Evolutionary conservation across 2,888 invertebrate species (phyloP).

Genomic region (Pollenia angustigena): DNA sequence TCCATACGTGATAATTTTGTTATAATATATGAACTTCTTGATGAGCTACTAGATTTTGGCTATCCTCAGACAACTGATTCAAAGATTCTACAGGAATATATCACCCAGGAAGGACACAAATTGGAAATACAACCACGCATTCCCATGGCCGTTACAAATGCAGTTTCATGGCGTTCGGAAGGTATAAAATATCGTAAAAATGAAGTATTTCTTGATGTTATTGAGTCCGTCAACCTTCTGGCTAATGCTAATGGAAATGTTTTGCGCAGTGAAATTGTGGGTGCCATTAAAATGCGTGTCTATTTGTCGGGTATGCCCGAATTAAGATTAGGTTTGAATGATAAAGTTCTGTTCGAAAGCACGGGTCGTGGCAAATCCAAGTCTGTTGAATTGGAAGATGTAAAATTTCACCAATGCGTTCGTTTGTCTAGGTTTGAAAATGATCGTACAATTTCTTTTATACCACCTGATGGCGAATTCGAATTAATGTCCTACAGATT

Average conservation of each 20-base stretch:
- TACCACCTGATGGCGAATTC: slow-evolving; percentile 99
- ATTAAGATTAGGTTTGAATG: slow-evolving; percentile 96
- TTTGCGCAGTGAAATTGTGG: slow-evolving; percentile 98
- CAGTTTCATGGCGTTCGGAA: slow-evolving; percentile 99
- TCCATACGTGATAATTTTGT: slow-evolving; percentile 99
- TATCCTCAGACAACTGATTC: slow-evolving; percentile 99
- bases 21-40: slow-evolving; percentile 97
- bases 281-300: slow-evolving; percentile 99
- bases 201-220: slow-evolving; percentile 99
- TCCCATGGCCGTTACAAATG: slow-evolving; percentile 99
- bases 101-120: slow-evolving; percentile 99
- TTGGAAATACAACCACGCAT: slow-evolving; percentile 97
- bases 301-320: slow-evolving; percentile 99
- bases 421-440: slow-evolving; percentile 98
- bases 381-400: slow-evolving; percentile 98
- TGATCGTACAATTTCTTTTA: slow-evolving; percentile 98
- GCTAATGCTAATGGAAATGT: slow-evolving; percentile 99
- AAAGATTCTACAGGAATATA: slow-evolving; percentile 98
- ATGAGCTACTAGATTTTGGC: slow-evolving; percentile 98
- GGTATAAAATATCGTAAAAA: slow-evolving; percentile 99
- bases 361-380: slow-evolving; percentile 99
- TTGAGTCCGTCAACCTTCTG: slow-evolving; percentile 98
- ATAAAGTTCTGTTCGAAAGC: slow-evolving; percentile 98
- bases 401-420: slow-evolving; percentile 99
- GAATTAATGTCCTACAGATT: slow-evolving; percentile 99